Percentiles rank a stretch among this genome's conserved stretches.
These are phyloP conservation scores for Aphidius gifuensis DNA, from an alignment of 1,140 invertebrate genomes.

Conservation along the genomic window DNA sequence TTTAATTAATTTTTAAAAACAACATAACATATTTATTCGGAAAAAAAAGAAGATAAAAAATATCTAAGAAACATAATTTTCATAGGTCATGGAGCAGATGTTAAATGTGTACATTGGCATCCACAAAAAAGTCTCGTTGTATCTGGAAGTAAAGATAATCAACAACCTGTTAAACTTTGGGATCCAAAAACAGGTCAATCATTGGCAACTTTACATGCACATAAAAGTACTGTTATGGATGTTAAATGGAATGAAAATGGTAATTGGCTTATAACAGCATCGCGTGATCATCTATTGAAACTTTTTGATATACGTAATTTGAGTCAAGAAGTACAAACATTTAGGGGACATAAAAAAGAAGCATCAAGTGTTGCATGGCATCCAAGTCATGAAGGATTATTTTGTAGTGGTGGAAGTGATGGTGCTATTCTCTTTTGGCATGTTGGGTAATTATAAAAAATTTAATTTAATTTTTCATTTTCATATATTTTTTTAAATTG, in stretches of 20 bases:
- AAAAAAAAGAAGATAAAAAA: slow-evolving; percentile 2
- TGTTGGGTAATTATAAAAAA: slow-evolving; percentile 71
- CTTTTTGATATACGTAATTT: slow-evolving; percentile 97
- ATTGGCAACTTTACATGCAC: slow-evolving; percentile 88
- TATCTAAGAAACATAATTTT: slow-evolving; percentile 21
- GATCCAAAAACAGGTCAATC: slow-evolving; percentile 94
- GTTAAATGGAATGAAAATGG: slow-evolving; percentile 99
- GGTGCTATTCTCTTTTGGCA: slow-evolving; percentile 98
- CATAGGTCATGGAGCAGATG: slow-evolving; percentile 96
- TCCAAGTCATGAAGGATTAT: slow-evolving; percentile 93
- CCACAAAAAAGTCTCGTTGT: slow-evolving; percentile 95
- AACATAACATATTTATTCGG: neutral
- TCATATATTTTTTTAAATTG: slow-evolving; percentile 6
- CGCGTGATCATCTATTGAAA: slow-evolving; percentile 95
- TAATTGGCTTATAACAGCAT: slow-evolving; percentile 98
- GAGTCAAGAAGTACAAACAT: slow-evolving; percentile 89
- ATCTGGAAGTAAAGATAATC: slow-evolving; percentile 98
- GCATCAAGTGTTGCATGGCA: slow-evolving; percentile 97
- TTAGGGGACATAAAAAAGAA: slow-evolving; percentile 98
- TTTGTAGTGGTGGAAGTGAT: slow-evolving; percentile 95
- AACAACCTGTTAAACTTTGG: slow-evolving; percentile 99
- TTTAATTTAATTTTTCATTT: slow-evolving; percentile 2
- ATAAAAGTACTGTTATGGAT: slow-evolving; percentile 99
- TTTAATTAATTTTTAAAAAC: slow-evolving; percentile 4
- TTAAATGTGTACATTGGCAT: slow-evolving; percentile 99